A percentile compares a stretch with the other conserved stretches of the same genome.
Evolutionary conservation across 2,888 invertebrate genomes (phyloP).

Genomic region (Cantharis nigra): DNA sequence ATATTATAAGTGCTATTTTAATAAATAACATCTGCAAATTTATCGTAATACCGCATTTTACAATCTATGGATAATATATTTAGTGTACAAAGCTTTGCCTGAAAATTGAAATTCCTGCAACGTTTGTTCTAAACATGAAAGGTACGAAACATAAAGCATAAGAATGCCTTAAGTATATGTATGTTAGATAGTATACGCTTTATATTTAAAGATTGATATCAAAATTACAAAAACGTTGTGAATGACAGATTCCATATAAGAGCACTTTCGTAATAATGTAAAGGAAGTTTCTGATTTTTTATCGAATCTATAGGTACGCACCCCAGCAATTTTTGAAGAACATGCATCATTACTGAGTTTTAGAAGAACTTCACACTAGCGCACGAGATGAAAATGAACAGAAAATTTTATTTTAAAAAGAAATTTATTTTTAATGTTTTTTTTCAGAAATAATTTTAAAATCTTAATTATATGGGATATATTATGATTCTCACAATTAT

Average conservation of each 20-base stretch:
- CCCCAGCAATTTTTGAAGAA: background rate
- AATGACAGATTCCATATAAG: background rate
- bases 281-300: background rate
- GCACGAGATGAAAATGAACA: background rate
- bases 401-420: background rate
- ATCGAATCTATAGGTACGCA: background rate
- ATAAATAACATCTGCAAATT: background rate
- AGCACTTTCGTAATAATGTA: background rate
- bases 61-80: background rate
- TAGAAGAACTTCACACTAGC: background rate
- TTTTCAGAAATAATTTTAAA: too few relatives aligned
- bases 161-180: background rate
- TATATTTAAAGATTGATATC: background rate
- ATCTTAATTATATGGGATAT: too few relatives aligned
- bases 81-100: background rate
- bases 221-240: background rate
- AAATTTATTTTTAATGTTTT: background rate
- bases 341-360: background rate
- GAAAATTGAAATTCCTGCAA: background rate
- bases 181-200: background rate
- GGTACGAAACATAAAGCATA: background rate
- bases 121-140: background rate
- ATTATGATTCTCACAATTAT: too few relatives aligned
- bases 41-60: background rate
- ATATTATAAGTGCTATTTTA: too few relatives aligned